Evolutionary conservation across 2,888 invertebrate genomes (phyloP).

Genomic region (Chymomyza caudatula): DNA sequence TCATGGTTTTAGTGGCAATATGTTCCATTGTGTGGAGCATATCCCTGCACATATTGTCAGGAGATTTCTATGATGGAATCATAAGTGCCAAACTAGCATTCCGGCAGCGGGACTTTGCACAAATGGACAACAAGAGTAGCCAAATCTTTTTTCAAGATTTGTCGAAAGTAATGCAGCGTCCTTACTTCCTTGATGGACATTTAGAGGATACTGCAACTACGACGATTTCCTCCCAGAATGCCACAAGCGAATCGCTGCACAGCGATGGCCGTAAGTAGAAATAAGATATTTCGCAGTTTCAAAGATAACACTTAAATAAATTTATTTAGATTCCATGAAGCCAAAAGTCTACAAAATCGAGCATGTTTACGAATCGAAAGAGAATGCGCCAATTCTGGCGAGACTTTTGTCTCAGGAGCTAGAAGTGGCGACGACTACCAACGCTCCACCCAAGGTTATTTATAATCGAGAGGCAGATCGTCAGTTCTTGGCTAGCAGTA

Average conservation of each 20-base stretch:
- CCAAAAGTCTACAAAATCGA: conserved; percentile 56
- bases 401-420: conserved; percentile 20
- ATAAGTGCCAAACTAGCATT: conserved; percentile 73
- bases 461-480: conserved; percentile 62
- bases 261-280: conserved; percentile 52
- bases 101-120: conserved; percentile 55
- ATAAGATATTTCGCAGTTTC: too few species aligned
- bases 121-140: conserved; percentile 58
- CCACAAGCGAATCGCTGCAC: conserved; percentile 24
- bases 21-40: conserved; percentile 73
- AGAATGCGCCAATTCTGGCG: conserved; percentile 42
- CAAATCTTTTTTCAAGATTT: conserved; percentile 61
- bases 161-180: conserved; percentile 33
- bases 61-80: conserved; percentile 68
- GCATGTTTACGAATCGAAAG: conserved; percentile 59
- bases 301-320: too few species aligned
- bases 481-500: conserved; percentile 62
- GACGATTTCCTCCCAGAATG: conserved; percentile 23
- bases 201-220: conserved; percentile 9
- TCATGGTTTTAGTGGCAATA: conserved; percentile 71
- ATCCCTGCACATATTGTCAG: conserved; percentile 66
- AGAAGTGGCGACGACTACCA: conserved; percentile 25
- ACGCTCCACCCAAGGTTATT: conserved; percentile 41
- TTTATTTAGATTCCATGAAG: conserved; percentile 45
- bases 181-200: conserved; percentile 35